phyloP scores from a whole-genome alignment of 2,888 invertebrate genomes.

The Silvanus unidentatus region DNA sequence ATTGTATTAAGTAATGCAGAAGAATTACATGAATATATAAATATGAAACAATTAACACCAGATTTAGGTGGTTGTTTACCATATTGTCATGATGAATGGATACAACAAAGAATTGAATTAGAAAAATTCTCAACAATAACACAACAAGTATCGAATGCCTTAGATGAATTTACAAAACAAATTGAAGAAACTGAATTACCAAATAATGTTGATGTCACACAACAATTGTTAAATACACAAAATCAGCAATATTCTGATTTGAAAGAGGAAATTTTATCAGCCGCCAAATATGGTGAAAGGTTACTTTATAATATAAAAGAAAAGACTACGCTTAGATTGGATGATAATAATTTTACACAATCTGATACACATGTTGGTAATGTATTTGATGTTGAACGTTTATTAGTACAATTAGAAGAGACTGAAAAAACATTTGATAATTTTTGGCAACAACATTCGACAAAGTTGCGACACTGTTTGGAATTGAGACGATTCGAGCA shows the following conservation, averaged over 20 bases:
- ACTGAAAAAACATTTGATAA: conserved; percentile 90
- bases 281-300: conserved; percentile 84
- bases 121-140: conserved; percentile 92
- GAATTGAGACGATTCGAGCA: conserved; percentile 90
- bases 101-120: conserved; percentile 91
- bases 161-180: conserved; percentile 81
- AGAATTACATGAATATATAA: conserved; percentile 82
- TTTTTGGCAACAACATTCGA: conserved; percentile 91
- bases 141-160: conserved; percentile 78
- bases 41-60: conserved; percentile 74
- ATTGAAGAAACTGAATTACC: conserved; percentile 91
- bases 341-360: conserved; percentile 52
- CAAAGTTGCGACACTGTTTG: conserved; percentile 82
- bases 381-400: conserved; percentile 87
- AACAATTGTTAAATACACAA: conserved; percentile 79
- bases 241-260: conserved; percentile 64
- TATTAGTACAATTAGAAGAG: conserved; percentile 88
- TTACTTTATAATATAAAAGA: conserved; percentile 69
- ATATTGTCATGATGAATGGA: conserved; percentile 94
- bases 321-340: conserved; percentile 41
- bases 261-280: conserved; percentile 80
- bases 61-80: conserved; percentile 85
- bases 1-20: conserved; percentile 78
- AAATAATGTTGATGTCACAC: conserved; percentile 86
- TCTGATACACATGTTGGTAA: conserved; percentile 67